Evolutionary conservation across 2,113 vertebrate species (phyloP).

Genomic region (Bubalus kerabau): DNA sequence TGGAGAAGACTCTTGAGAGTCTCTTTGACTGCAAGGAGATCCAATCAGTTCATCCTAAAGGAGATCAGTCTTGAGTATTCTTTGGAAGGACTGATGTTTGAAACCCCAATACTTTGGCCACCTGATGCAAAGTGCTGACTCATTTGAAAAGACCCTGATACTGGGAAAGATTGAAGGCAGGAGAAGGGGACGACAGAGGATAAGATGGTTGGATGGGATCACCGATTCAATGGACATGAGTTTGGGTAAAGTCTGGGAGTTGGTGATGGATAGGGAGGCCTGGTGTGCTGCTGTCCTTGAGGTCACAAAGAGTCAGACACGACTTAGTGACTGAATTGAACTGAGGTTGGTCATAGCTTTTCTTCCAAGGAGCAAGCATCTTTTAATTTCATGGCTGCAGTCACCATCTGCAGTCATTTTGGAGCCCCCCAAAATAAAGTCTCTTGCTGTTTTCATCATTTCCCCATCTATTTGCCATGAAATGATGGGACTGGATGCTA

Average conservation of each 20-base stretch:
- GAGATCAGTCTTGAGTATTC: neutral
- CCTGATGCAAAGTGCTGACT: neutral
- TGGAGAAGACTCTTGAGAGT: neutral
- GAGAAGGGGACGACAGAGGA: neutral
- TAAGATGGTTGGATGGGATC: neutral
- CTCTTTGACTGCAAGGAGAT: neutral
- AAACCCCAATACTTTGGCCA: neutral
- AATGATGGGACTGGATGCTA: neutral
- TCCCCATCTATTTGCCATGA: neutral
- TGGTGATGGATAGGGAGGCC: neutral
- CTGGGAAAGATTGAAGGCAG: neutral
- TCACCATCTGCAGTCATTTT: neutral
- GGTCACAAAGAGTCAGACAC: neutral
- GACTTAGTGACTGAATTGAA: neutral
- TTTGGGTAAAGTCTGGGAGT: neutral
- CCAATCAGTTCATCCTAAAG: neutral
- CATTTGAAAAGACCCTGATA: neutral
- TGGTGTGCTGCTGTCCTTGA: accelerated
- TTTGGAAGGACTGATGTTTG: neutral
- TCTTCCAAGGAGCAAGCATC: neutral
- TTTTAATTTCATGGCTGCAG: neutral
- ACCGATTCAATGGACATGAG: neutral
- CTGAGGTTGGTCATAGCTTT: neutral
- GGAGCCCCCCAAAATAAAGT: neutral
- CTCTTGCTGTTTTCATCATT: neutral